Percentiles rank a stretch among this genome's conserved stretches.
Evolutionary conservation across 2,888 invertebrate genomes (phyloP).

Genomic region (Empis livida): DNA sequence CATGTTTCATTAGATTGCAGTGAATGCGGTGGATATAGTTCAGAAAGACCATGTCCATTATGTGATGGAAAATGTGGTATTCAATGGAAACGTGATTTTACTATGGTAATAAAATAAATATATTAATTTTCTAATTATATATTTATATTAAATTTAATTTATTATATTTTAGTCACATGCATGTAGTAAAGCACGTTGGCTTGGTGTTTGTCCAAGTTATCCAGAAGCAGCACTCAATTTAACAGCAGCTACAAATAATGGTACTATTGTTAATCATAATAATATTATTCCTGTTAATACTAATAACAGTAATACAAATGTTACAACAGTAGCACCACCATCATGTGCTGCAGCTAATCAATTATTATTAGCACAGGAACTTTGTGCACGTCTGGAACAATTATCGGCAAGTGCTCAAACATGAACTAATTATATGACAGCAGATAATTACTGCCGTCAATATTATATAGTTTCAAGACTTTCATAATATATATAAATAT

Average conservation of each 20-base stretch:
- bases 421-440: constrained; percentile 13
- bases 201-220: constrained; percentile 47
- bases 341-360: constrained; percentile 29
- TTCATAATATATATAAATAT: too few species aligned
- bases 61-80: constrained; percentile 62
- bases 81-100: constrained; percentile 63
- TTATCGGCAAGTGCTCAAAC: constrained; percentile 36
- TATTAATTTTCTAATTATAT: not conserved
- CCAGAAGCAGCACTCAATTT: constrained; percentile 26
- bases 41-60: constrained; percentile 59
- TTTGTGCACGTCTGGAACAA: constrained; percentile 41
- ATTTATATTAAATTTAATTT: constrained; percentile 3
- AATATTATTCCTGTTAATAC: not conserved
- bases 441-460: too few species aligned
- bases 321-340: constrained; percentile 18
- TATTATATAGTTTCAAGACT: too few species aligned
- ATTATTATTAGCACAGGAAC: constrained; percentile 38
- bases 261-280: not conserved
- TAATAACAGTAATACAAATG: constrained; percentile 9
- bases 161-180: constrained; percentile 49
- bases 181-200: constrained; percentile 57
- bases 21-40: constrained; percentile 68
- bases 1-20: constrained; percentile 64
- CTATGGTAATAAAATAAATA: constrained; percentile 45
- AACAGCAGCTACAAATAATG: constrained; percentile 10